Percentiles rank a stretch among this genome's conserved stretches.
Evolutionary conservation across 2,797 vertebrate species (phyloP).

Genomic region (Cryptoblepharus egeriae): DNA sequence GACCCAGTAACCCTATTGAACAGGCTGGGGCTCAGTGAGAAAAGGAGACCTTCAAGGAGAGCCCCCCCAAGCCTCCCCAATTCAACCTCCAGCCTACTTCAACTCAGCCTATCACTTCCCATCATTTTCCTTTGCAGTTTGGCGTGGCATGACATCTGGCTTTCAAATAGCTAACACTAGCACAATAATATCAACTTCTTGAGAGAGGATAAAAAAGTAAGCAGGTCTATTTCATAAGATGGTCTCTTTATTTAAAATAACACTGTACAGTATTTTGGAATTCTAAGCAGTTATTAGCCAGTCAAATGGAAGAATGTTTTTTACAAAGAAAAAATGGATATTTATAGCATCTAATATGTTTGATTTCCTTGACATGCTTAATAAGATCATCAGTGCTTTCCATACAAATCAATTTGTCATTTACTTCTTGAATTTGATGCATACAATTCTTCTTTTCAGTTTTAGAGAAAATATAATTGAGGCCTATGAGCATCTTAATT

Average conservation of each 20-base stretch:
- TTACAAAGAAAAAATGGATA: conserved; percentile 22
- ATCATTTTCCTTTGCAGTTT: conserved; percentile 36
- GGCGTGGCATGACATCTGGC: conserved; percentile 21
- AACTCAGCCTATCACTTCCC: too few relatives aligned
- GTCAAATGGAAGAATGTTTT: conserved; percentile 29
- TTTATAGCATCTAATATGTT: not conserved
- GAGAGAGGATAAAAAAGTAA: conserved; percentile 3
- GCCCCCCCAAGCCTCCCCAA: too few relatives aligned
- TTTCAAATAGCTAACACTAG: conserved; percentile 11
- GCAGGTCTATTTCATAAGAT: not conserved
- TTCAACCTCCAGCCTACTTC: too few relatives aligned
- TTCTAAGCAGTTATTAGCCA: conserved; percentile 33
- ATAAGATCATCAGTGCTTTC: not conserved
- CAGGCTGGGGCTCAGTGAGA: too few relatives aligned
- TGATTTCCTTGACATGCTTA: conserved; percentile 34
- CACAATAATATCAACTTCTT: not conserved
- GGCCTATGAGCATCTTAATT: conserved; percentile 19
- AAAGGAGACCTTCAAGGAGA: too few relatives aligned
- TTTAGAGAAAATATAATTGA: conserved; percentile 26
- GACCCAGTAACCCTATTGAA: too few relatives aligned
- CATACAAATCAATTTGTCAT: not conserved
- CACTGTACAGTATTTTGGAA: not conserved
- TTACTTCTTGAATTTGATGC: not conserved
- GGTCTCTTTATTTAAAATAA: conserved; percentile 9
- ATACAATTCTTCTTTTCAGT: not conserved